Base-by-base conservation (phyloP, 2,113 vertebrate species). In the Saguinus imperator region DNA sequence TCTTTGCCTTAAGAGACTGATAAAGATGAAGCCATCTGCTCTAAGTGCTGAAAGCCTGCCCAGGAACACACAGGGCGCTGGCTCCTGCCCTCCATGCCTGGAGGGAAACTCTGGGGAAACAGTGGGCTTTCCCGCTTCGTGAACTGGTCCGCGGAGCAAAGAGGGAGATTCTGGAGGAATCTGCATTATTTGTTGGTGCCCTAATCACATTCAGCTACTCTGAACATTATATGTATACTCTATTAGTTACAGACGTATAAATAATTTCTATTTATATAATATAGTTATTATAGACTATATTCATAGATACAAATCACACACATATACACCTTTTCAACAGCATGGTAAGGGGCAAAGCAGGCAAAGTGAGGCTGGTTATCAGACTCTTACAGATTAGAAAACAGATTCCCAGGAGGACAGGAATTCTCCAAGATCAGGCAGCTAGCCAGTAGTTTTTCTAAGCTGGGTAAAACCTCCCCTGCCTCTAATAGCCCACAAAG, bases 21-120 rank as follows among this genome's bases (percentile, higher is more conserved):
- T 52, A 52, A 97, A 92, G 91, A 91, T 87, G 95, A 96, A 96
- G 37, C 87, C 89, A 73, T 79, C 86, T 96, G 89, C 91, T 80
- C 29, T 80, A 70, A 70, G 93, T 45, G 73, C 66, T 77, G 87
- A 64, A 82, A 96, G 86, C 18, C 37, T 87, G 25, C 77, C 85
- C 43, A 2, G 17, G 58, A 23, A 57, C 43, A 75, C 76, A 70
- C 75, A 8, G 66, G 83, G 27, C 48, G 7, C 40, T 4, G 72
- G 29, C 17, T 3, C 25, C 58, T 0, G 1, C 50, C 68, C 20
- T 37, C 35, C 20, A 43, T 27, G 0, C 52, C 9, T 5, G 29
- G 21, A 50, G 27, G 57, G 20, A 87, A 64, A 57, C 88, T 37
- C 52, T 18, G 7, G 0, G 4, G 68, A 10, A 45, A 18, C 13